Evolutionary conservation across 2,113 vertebrate genomes (phyloP).

Genomic region (Chaetodon trifascialis): DNA sequence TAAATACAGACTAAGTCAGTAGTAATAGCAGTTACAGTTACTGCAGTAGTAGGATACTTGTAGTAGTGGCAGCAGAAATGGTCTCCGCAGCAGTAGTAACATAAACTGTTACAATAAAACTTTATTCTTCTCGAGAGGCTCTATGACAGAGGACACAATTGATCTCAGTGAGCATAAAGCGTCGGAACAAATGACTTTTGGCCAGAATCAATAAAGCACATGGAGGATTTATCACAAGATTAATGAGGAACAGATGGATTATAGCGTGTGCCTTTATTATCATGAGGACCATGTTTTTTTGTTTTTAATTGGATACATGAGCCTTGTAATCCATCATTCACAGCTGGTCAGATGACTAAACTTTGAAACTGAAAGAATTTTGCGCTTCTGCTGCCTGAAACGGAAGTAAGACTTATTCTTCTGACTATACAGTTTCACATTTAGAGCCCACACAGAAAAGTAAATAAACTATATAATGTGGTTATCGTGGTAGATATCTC

Average conservation of each 20-base stretch:
- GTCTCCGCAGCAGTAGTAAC: background rate
- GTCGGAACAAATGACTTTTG: conserved; percentile 5
- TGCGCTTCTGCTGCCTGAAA: background rate
- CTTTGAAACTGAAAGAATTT: background rate
- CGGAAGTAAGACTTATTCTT: background rate
- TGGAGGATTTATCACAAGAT: background rate
- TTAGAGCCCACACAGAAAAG: background rate
- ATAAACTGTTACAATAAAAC: background rate
- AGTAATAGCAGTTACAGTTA: background rate
- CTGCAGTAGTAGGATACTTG: background rate
- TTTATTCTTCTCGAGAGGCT: background rate
- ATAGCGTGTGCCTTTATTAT: background rate
- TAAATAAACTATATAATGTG: conserved; percentile 1
- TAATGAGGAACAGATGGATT: conserved; percentile 19
- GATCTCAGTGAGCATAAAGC: background rate
- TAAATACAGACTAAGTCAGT: background rate
- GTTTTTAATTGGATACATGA: background rate
- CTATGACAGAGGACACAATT: background rate
- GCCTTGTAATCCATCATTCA: conserved; percentile 16
- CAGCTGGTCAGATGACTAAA: background rate
- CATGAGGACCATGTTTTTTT: background rate
- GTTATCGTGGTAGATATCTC: background rate
- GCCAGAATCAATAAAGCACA: conserved; percentile 5
- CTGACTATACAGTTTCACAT: background rate
- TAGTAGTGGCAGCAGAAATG: background rate